phyloP scores from a whole-genome alignment of 1,140 invertebrate genomes.

The Bombus waltoni region DNA sequence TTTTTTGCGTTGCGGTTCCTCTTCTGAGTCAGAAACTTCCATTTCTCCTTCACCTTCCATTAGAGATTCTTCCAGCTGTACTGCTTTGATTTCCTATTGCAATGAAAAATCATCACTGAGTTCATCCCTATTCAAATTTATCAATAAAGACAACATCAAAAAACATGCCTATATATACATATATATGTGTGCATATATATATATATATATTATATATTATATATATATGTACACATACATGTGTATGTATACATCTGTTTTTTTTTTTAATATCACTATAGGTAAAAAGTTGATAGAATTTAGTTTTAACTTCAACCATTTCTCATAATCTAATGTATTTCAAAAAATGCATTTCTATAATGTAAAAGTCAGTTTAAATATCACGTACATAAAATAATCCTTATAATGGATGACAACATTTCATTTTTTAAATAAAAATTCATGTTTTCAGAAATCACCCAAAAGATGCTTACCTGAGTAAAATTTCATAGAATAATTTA shows the following conservation, averaged over 20 bases:
- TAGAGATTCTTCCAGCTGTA: conserved; percentile 89
- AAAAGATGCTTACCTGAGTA: background rate
- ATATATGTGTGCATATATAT: conserved; percentile 3
- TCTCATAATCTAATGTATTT: background rate
- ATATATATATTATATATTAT: conserved; percentile 1
- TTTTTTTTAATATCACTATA: background rate
- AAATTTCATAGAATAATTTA: background rate
- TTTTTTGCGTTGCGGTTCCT: conserved; percentile 84
- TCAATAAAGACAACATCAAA: conserved; percentile 21
- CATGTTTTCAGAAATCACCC: background rate
- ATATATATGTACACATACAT: conserved; percentile 24
- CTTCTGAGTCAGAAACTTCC: conserved; percentile 91
- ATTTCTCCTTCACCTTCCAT: conserved; percentile 90
- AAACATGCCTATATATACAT: conserved; percentile 34
- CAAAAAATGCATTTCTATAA: background rate
- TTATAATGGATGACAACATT: background rate
- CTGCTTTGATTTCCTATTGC: conserved; percentile 89
- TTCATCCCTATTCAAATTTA: background rate
- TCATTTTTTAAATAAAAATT: background rate
- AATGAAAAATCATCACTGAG: conserved; percentile 18
- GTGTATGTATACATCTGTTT: conserved; percentile 17
- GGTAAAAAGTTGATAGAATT: background rate
- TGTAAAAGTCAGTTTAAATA: background rate
- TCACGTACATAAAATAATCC: background rate
- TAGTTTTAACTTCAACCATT: background rate